A percentile compares a stretch with the other conserved stretches of the same genome.
These are phyloP conservation scores for Achatina immaculata DNA, from an alignment of 1,140 invertebrate genomes.

Conservation along the genomic window DNA sequence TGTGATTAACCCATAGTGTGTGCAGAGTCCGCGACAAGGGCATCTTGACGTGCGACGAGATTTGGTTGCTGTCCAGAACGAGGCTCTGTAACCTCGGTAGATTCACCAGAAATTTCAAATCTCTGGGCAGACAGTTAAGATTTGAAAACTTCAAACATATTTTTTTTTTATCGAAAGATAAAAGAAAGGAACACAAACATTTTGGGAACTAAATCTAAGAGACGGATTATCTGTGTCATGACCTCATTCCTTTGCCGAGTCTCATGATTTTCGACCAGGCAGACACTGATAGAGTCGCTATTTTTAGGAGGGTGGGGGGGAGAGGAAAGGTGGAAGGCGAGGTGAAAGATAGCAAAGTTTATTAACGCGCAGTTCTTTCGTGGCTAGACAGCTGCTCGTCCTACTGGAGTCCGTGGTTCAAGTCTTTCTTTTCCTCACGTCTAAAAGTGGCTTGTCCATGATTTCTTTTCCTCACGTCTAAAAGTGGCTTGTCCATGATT, in stretches of 20 bases:
- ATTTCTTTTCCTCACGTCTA: too few relatives aligned
- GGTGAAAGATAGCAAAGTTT: too few relatives aligned
- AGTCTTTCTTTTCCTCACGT: too few relatives aligned
- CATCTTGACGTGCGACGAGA: constrained; percentile 77
- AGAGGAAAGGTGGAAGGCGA: too few relatives aligned
- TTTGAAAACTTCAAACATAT: neutral
- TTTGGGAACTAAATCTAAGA: neutral
- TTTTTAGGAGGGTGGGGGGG: too few relatives aligned
- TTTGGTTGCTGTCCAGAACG: constrained; percentile 82
- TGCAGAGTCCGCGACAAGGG: constrained; percentile 78
- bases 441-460: too few relatives aligned
- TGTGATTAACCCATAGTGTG: constrained; percentile 84
- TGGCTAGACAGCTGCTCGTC: too few relatives aligned
- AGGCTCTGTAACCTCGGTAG: constrained; percentile 80
- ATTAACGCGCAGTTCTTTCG: too few relatives aligned
- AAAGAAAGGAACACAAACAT: too few relatives aligned
- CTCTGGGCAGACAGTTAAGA: constrained; percentile 53
- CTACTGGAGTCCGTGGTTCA: too few relatives aligned
- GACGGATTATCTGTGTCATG: neutral
- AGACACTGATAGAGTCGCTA: neutral
- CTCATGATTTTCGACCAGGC: neutral
- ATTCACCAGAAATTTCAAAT: constrained; percentile 78
- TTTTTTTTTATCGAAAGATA: too few relatives aligned
- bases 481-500: too few relatives aligned
- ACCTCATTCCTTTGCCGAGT: neutral